Evolutionary conservation across 2,797 vertebrate genomes (phyloP).

Genomic region (Galago senegalensis): DNA sequence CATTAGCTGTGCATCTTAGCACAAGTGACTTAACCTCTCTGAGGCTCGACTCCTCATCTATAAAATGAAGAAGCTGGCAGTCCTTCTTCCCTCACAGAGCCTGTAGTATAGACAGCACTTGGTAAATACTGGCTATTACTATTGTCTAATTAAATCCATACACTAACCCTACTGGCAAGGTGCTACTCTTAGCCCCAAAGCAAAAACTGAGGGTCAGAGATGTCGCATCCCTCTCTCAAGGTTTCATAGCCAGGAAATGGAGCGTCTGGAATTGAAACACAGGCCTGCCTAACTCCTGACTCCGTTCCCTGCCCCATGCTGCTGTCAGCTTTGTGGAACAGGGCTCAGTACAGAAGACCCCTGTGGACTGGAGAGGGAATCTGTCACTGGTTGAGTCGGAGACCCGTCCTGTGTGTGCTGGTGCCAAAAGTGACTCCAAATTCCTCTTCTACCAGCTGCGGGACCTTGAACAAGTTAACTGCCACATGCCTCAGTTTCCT

Average conservation of each 20-base stretch:
- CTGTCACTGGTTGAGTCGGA: accelerated
- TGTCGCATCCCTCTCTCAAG: background rate
- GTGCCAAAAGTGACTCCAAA: background rate
- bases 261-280: background rate
- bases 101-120: background rate
- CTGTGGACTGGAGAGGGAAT: accelerated
- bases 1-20: constrained; percentile 12
- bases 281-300: background rate
- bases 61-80: background rate
- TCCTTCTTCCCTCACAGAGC: background rate
- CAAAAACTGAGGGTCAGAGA: background rate
- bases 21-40: constrained; percentile 7
- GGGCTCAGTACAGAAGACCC: background rate
- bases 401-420: background rate
- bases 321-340: background rate
- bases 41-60: background rate
- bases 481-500: background rate
- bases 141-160: background rate
- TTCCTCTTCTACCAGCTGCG: background rate
- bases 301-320: accelerated
- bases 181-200: background rate
- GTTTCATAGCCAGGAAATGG: background rate
- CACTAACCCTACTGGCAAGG: background rate
- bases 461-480: background rate
- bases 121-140: background rate